Evolutionary conservation across 2,888 invertebrate species (phyloP).

Genomic region (Stramonita haemastoma): DNA sequence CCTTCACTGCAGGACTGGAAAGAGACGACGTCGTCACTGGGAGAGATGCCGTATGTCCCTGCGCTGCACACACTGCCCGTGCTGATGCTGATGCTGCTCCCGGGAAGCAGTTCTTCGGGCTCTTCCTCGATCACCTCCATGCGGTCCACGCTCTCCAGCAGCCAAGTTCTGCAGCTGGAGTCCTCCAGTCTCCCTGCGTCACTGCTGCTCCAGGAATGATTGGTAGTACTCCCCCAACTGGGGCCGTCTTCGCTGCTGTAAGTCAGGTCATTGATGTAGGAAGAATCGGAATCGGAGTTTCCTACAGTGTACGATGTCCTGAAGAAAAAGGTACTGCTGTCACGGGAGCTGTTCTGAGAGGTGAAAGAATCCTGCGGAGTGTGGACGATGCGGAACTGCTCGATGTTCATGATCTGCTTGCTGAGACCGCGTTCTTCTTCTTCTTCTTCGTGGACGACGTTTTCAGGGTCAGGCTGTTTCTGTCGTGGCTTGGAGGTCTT

Average conservation of each 20-base stretch:
- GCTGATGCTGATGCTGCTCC: neutral
- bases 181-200: neutral
- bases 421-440: neutral
- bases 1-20: constrained; percentile 2
- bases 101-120: neutral
- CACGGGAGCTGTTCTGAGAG: neutral
- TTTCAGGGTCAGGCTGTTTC: neutral
- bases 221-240: too few species aligned
- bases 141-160: neutral
- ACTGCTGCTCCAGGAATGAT: too few species aligned
- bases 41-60: neutral
- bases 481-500: neutral
- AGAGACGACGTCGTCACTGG: neutral
- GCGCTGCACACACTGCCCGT: neutral
- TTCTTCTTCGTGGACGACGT: neutral
- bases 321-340: neutral
- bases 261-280: too few species aligned
- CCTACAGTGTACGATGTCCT: neutral
- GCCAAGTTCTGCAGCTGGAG: neutral
- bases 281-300: too few species aligned
- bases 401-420: neutral
- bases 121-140: neutral
- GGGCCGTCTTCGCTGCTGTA: too few species aligned
- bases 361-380: neutral
- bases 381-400: neutral